phyloP scores from a whole-genome alignment of 1,140 invertebrate species.

The Stegodyphus mimosarum region DNA sequence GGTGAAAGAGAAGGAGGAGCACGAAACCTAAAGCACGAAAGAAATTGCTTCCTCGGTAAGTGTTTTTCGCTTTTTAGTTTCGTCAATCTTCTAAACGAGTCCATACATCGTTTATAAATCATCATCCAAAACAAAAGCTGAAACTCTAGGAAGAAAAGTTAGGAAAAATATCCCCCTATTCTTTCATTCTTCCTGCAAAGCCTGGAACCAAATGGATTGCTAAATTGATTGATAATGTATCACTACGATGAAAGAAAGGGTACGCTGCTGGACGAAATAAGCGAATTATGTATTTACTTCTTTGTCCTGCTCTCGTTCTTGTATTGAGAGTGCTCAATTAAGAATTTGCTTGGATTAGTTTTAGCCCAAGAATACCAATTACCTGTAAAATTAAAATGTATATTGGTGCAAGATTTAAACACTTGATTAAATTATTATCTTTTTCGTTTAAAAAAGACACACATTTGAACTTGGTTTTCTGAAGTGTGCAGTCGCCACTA shows the following conservation, averaged over 20 bases:
- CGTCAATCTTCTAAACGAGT: constrained; percentile 49
- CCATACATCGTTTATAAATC: constrained; percentile 56
- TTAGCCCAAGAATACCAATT: too few species aligned
- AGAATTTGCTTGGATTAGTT: too few species aligned
- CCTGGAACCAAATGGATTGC: constrained; percentile 51
- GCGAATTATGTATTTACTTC: constrained; percentile 9
- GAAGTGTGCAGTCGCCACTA: too few species aligned
- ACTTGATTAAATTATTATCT: too few species aligned
- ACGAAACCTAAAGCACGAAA: constrained; percentile 23
- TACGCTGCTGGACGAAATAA: neutral
- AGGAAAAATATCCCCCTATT: constrained; percentile 45
- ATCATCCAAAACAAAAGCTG: constrained; percentile 57
- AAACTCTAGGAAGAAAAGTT: constrained; percentile 53
- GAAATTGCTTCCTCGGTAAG: constrained; percentile 51
- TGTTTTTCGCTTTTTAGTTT: constrained; percentile 57
- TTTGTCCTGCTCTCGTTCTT: neutral
- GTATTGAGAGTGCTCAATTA: too few species aligned
- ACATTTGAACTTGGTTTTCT: too few species aligned
- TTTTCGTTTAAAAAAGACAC: too few species aligned
- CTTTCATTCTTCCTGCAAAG: constrained; percentile 2
- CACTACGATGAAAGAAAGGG: constrained; percentile 3
- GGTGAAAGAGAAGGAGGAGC: too few species aligned
- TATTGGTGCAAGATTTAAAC: too few species aligned
- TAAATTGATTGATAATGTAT: constrained; percentile 57
- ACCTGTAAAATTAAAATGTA: too few species aligned